Conservation (phyloP, 2,113 vertebrate genomes). For the Uria lomvia region DNA sequence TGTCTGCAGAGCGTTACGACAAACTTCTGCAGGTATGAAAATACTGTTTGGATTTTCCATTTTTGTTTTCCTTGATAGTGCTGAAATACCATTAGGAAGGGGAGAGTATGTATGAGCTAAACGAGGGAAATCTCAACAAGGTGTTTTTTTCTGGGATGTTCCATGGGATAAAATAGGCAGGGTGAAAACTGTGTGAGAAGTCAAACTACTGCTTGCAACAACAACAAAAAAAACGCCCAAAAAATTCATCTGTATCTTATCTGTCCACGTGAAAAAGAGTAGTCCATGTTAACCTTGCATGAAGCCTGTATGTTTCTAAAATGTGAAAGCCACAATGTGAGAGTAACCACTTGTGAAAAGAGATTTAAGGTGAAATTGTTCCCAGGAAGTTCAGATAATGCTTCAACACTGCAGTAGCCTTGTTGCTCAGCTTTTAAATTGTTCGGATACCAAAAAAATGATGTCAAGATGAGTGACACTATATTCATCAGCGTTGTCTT, state of each 20-base stretch:
- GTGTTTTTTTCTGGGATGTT: neutral
- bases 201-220: neutral
- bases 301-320: neutral
- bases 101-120: neutral
- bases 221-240: neutral
- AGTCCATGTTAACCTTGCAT: neutral
- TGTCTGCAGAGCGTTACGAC: slow-evolving; percentile 92
- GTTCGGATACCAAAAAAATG: neutral
- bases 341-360: neutral
- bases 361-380: neutral
- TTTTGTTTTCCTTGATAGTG: neutral
- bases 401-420: neutral
- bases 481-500: neutral
- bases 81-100: neutral
- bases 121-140: neutral
- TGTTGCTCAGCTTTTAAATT: neutral
- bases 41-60: neutral
- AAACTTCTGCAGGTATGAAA: slow-evolving; percentile 87
- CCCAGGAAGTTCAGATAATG: neutral
- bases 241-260: neutral
- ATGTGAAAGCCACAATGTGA: neutral
- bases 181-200: neutral
- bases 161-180: neutral
- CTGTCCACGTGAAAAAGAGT: neutral
- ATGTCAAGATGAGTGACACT: neutral